A percentile compares a stretch with the other conserved stretches of the same genome.
phyloP scores from a whole-genome alignment of 2,113 vertebrate species.

The Corvus cornix region DNA sequence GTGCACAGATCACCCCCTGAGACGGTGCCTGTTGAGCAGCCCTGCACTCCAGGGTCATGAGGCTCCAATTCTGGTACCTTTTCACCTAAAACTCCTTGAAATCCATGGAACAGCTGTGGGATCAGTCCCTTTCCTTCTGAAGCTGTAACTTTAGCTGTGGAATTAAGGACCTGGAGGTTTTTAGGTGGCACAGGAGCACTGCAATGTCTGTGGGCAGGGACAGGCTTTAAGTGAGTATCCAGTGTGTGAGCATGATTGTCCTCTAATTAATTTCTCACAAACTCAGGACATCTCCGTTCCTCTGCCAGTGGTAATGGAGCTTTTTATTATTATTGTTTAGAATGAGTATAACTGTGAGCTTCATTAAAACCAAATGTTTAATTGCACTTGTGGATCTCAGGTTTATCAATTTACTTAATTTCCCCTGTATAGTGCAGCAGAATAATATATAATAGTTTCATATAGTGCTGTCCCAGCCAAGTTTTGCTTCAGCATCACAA shows the following conservation, averaged over 20 bases:
- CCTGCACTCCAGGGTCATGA: neutral
- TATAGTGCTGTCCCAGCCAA: conserved; percentile 28
- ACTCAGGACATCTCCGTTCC: neutral
- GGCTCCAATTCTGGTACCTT: neutral
- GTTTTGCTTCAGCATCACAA: conserved; percentile 49
- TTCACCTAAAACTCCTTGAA: neutral
- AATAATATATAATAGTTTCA: conserved; percentile 52
- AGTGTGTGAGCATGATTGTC: neutral
- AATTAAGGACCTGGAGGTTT: neutral
- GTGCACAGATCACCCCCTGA: neutral
- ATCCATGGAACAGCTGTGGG: neutral
- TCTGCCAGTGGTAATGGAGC: neutral
- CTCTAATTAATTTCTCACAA: neutral
- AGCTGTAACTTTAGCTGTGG: neutral
- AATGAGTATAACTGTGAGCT: neutral
- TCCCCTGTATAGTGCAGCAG: neutral
- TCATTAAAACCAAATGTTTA: conserved; percentile 68
- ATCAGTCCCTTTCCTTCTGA: neutral
- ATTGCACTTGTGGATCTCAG: conserved; percentile 32
- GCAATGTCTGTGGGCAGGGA: neutral
- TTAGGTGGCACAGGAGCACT: neutral
- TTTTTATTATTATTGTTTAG: conserved; percentile 21
- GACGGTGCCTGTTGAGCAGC: neutral
- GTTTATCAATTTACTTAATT: conserved; percentile 55
- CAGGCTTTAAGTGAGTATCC: neutral